Conservation (phyloP, 1,140 invertebrate species). For the Drosophila pachea region DNA sequence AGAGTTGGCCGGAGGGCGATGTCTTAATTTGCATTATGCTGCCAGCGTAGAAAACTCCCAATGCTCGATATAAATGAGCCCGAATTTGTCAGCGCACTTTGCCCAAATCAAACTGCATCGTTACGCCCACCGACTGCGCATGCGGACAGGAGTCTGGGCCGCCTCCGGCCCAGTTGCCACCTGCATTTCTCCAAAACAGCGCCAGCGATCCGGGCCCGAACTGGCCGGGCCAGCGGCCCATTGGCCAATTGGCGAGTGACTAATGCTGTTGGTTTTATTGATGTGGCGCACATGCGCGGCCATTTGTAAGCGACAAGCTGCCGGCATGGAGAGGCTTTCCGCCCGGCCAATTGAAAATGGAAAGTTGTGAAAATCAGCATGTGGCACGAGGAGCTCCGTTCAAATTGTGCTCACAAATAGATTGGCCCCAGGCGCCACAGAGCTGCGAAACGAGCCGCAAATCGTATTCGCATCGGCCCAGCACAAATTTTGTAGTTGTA, state of each 20-base stretch:
- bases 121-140: slow-evolving; percentile 48
- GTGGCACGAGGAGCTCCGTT: not conserved
- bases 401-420: not conserved
- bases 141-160: slow-evolving; percentile 16
- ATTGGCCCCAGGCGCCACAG: too few relatives aligned
- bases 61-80: slow-evolving; percentile 47
- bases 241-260: slow-evolving; percentile 47
- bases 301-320: slow-evolving; percentile 46
- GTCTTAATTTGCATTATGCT: slow-evolving; percentile 60
- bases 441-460: too few relatives aligned
- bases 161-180: slow-evolving; percentile 26
- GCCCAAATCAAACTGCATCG: slow-evolving; percentile 56
- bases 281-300: slow-evolving; percentile 64
- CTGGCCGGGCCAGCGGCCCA: slow-evolving; percentile 18
- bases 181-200: slow-evolving; percentile 36
- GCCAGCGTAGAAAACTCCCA: slow-evolving; percentile 45
- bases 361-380: slow-evolving; percentile 50
- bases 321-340: slow-evolving; percentile 8
- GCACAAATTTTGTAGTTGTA: too few relatives aligned
- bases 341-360: slow-evolving; percentile 59
- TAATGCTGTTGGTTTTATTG: slow-evolving; percentile 73
- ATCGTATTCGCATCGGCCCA: too few relatives aligned
- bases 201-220: not conserved
- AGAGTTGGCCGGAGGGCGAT: slow-evolving; percentile 3
- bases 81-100: slow-evolving; percentile 60